Percentiles rank a stretch among this genome's conserved stretches.
These are phyloP conservation scores for Pararge aegeria DNA, from an alignment of 1,140 invertebrate species.

Conservation along the genomic window DNA sequence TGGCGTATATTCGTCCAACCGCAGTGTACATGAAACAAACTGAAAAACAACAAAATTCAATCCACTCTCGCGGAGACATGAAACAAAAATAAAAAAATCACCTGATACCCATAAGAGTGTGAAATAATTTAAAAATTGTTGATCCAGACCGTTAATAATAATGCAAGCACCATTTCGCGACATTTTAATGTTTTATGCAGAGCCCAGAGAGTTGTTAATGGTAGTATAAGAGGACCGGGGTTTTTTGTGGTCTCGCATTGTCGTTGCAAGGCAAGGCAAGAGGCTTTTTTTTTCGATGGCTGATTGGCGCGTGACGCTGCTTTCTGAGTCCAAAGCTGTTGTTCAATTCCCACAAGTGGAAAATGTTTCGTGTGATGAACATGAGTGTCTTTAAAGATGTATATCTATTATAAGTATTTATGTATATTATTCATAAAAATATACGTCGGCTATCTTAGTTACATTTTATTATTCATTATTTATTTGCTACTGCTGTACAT, in stretches of 20 bases:
- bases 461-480: too few species aligned
- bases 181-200: constrained; percentile 67
- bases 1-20: too few species aligned
- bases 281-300: too few species aligned
- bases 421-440: too few species aligned
- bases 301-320: too few species aligned
- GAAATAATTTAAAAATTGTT: constrained; percentile 64
- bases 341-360: too few species aligned
- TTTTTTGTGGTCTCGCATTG: neutral
- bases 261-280: neutral
- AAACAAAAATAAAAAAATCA: constrained; percentile 37
- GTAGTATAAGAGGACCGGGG: constrained; percentile 36
- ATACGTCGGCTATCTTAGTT: too few species aligned
- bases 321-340: too few species aligned
- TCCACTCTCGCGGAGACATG: constrained; percentile 16
- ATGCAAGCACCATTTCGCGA: constrained; percentile 47
- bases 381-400: too few species aligned
- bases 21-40: neutral
- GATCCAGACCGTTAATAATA: constrained; percentile 56
- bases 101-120: constrained; percentile 38
- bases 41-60: constrained; percentile 10
- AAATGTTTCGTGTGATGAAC: too few species aligned
- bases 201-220: constrained; percentile 61
- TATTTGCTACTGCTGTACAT: too few species aligned
- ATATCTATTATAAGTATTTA: too few species aligned